phyloP scores from a whole-genome alignment of 2,888 invertebrate species.

The Hirtodrosophila histrioides region DNA sequence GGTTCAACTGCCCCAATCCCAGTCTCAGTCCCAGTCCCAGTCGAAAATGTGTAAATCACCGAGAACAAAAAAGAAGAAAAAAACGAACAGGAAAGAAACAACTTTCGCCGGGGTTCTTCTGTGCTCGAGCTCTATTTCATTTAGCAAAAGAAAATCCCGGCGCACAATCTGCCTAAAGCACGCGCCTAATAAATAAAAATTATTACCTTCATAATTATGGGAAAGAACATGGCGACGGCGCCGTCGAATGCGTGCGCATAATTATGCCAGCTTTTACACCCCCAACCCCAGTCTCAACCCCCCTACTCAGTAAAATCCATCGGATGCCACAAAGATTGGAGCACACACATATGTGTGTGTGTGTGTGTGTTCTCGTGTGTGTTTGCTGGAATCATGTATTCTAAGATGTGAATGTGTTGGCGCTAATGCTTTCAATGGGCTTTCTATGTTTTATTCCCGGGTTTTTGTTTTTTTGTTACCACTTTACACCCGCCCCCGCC shows the following conservation, averaged over 20 bases:
- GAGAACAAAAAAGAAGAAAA: conserved; percentile 44
- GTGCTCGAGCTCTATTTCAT: conserved; percentile 45
- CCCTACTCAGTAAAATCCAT: conserved; percentile 36
- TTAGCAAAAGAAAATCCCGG: conserved; percentile 42
- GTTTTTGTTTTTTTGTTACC: conserved; percentile 33
- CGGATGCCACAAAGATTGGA: conserved; percentile 37
- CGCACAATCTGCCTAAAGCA: conserved; percentile 68
- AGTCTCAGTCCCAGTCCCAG: conserved; percentile 15
- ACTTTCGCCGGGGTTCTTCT: conserved; percentile 55
- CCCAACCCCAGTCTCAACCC: conserved; percentile 14
- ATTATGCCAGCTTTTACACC: conserved; percentile 76
- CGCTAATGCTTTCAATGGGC: conserved; percentile 79
- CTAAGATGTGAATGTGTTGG: conserved; percentile 69
- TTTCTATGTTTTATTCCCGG: conserved; percentile 77
- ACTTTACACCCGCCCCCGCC: conserved; percentile 33
- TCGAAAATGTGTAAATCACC: conserved; percentile 69
- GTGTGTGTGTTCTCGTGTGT: conserved; percentile 35
- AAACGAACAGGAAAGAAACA: conserved; percentile 31
- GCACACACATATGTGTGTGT: conserved; percentile 27
- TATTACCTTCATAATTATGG: conserved; percentile 82
- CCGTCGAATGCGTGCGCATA: conserved; percentile 72
- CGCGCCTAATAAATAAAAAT: conserved; percentile 82
- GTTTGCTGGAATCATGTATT: conserved; percentile 46
- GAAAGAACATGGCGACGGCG: conserved; percentile 67
- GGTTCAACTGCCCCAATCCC: conserved; percentile 20